phyloP scores from a whole-genome alignment of 2,797 vertebrate species.

The Spinibarbus caldwelli region DNA sequence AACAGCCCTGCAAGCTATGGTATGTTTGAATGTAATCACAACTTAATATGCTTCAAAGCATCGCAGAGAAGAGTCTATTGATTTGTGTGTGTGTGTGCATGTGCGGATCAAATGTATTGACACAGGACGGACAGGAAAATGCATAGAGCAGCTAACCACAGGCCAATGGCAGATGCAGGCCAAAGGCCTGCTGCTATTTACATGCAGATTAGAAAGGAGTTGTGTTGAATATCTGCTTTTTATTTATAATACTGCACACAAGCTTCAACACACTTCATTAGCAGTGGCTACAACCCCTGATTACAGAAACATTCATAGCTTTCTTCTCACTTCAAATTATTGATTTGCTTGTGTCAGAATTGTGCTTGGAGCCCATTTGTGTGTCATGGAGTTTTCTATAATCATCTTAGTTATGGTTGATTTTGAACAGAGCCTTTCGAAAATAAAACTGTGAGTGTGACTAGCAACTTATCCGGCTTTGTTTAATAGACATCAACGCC shows the following conservation, averaged over 20 bases:
- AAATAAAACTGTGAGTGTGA: neutral
- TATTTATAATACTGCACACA: constrained; percentile 15
- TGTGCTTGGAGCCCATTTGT: neutral
- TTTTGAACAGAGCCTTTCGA: neutral
- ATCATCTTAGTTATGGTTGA: neutral
- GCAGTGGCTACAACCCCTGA: neutral
- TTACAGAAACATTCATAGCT: constrained; percentile 11
- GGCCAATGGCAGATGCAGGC: neutral
- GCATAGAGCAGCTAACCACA: constrained; percentile 30
- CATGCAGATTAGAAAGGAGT: constrained; percentile 22
- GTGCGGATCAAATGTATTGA: constrained; percentile 7
- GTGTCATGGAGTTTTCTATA: neutral
- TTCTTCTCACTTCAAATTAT: constrained; percentile 57
- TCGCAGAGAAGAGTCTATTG: constrained; percentile 12
- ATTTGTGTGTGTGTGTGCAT: neutral
- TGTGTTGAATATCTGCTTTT: constrained; percentile 24
- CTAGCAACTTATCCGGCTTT: constrained; percentile 40
- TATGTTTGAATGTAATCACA: constrained; percentile 24
- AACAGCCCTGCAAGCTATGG: constrained; percentile 4
- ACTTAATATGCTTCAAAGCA: constrained; percentile 14
- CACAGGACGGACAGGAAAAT: constrained; percentile 11
- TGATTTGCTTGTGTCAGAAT: constrained; percentile 43
- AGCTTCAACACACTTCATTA: constrained; percentile 18
- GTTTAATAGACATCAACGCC: neutral
- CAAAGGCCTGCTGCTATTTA: constrained; percentile 22